Conservation (phyloP, 1,140 invertebrate species). For the Coenobita brevimanus region DNA sequence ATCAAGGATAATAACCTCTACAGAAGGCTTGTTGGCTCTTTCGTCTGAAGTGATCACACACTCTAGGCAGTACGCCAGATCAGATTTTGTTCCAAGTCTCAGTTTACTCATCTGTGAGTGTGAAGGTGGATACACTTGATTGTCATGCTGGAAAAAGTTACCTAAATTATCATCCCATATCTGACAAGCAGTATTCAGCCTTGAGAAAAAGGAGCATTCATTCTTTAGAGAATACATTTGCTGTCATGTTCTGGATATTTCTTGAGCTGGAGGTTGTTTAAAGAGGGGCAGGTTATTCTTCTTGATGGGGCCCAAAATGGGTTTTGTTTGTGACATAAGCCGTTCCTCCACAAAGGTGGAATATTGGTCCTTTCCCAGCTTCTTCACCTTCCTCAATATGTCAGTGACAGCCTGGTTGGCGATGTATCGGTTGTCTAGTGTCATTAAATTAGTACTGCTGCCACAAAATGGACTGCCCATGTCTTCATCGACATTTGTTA, state of each 20-base stretch:
- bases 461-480: not conserved
- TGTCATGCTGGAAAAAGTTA: not conserved
- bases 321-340: too few species aligned
- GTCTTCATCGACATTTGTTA: too few species aligned
- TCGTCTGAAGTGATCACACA: slow-evolving; percentile 15
- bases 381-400: not conserved
- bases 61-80: slow-evolving; percentile 8
- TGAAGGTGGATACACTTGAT: too few species aligned
- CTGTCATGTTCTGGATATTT: not conserved
- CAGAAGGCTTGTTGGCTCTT: too few species aligned
- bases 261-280: not conserved
- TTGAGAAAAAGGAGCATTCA: not conserved
- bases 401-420: not conserved
- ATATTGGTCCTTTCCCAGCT: not conserved
- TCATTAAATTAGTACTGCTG: not conserved
- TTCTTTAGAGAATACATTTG: not conserved
- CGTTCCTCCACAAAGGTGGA: slow-evolving; percentile 7
- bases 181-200: not conserved
- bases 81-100: slow-evolving; percentile 6
- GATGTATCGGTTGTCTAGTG: not conserved
- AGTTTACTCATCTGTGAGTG: too few species aligned
- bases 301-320: too few species aligned
- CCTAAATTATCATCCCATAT: not conserved
- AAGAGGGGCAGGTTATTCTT: too few species aligned
- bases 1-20: slow-evolving; percentile 3